Percentiles rank a stretch among this genome's conserved stretches.
Evolutionary conservation across 2,888 invertebrate genomes (phyloP).

Genomic region (Standfussiana lucernea): DNA sequence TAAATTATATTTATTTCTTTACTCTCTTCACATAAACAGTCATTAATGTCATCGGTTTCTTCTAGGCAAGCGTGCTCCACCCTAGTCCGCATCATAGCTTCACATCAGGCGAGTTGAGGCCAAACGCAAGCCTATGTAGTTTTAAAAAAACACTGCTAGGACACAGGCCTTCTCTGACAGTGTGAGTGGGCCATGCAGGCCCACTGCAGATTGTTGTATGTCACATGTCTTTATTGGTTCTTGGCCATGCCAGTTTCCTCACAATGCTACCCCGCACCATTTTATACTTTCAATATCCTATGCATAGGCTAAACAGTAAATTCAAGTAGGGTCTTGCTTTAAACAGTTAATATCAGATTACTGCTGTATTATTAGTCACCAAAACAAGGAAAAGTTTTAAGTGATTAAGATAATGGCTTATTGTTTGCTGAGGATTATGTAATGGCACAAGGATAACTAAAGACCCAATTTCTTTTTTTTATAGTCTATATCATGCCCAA

Average conservation of each 20-base stretch:
- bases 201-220: neutral
- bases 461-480: too few relatives aligned
- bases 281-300: neutral
- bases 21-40: neutral
- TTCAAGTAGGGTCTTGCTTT: neutral
- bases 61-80: too few relatives aligned
- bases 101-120: too few relatives aligned
- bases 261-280: neutral
- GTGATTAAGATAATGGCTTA: neutral
- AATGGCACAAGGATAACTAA: neutral
- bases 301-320: neutral
- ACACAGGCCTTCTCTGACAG: neutral
- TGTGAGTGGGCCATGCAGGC: neutral
- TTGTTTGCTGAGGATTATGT: neutral
- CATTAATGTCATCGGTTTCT: neutral
- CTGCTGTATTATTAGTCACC: neutral
- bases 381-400: neutral
- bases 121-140: too few relatives aligned
- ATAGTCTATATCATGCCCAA: neutral
- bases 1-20: neutral
- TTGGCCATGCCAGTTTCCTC: neutral
- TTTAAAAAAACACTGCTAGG: too few relatives aligned
- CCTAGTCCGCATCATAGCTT: too few relatives aligned
- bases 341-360: neutral
- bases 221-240: neutral